Base-by-base conservation (phyloP, 2,113 vertebrate species). In the Cynoglossus semilaevis region DNA sequence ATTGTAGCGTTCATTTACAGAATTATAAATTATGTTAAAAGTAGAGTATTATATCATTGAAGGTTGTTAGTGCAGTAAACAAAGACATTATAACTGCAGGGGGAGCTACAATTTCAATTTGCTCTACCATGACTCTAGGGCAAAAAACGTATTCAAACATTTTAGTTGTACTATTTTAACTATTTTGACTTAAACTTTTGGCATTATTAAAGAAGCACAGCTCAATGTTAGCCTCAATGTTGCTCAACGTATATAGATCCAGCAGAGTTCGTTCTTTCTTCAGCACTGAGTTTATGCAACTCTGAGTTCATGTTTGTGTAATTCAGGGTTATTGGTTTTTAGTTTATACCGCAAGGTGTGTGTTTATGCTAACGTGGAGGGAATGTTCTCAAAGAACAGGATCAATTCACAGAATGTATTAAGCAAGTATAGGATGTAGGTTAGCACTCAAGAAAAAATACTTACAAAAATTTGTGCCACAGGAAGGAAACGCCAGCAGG, bases 401-500 rank as follows among this genome's bases (percentile, higher is more conserved):
- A 79, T 72, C 18, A 9, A 87, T 76, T 61, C 72, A 70, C 66
- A 63, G 35, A 60, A 43, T 51, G 47, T 14, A 76, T 79, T 71
- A 51, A 62, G 35, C 45, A 34, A 4, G 11, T 41, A 19, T 29
- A 57, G 37, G 17, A 18, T 52, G 66, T 45, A 44, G 53, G 60
- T 72, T 62, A 63, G 67, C 41, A 52, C 38, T 68, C 67, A 77
- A 80, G 67, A 80, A 58, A 60, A 67, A 72, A 69, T 58, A n/a
- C 64, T 50, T 65, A 71, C 73, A 75, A 71, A 83, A 63, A 72
- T 74, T 70, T 51, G 11, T 54, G 47, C 42, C 51, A 50, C 38
- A 42, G 34, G 47, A 59, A 74, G 49, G 63, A 50, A 63, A 69
- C 43, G 74, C 73, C 72, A 63, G 60, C 74, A 46, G 47, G 46